phyloP scores from a whole-genome alignment of 2,797 vertebrate species.

The Pangasius mekongensis region DNA sequence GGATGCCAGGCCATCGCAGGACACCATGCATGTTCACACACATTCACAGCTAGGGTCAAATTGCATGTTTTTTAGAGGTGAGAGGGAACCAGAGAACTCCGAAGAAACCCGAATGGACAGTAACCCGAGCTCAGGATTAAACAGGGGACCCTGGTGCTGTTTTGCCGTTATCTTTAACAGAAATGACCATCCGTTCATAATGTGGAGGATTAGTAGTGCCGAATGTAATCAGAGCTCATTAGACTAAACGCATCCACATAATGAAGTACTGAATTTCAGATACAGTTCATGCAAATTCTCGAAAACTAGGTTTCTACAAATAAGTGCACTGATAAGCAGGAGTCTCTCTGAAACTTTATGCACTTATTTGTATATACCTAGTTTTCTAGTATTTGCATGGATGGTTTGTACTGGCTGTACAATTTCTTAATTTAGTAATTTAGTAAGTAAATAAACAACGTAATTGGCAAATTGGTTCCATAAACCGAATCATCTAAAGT shows the following conservation, averaged over 20 bases:
- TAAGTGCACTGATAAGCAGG: neutral
- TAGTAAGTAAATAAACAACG: neutral
- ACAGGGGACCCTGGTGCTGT: neutral
- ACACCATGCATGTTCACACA: neutral
- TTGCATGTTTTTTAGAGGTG: neutral
- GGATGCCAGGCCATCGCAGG: neutral
- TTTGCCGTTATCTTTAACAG: neutral
- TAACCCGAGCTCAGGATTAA: neutral
- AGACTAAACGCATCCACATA: neutral
- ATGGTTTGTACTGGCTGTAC: neutral
- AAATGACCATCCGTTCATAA: neutral
- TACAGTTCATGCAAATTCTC: neutral
- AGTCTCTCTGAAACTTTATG: neutral
- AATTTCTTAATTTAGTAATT: neutral
- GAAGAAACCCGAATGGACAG: neutral
- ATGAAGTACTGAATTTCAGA: constrained; percentile 12
- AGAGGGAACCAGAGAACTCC: neutral
- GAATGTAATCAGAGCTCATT: constrained; percentile 17
- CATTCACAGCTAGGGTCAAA: neutral
- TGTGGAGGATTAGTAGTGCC: neutral
- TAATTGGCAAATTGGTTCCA: neutral
- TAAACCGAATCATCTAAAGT: neutral
- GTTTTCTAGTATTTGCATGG: neutral
- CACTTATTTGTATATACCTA: neutral
- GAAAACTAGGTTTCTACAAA: too few species aligned